A percentile compares a stretch with the other conserved stretches of the same genome.
These are phyloP conservation scores for Phataginus tetradactyla DNA, from an alignment of 2,797 vertebrate genomes.

Conservation along the genomic window DNA sequence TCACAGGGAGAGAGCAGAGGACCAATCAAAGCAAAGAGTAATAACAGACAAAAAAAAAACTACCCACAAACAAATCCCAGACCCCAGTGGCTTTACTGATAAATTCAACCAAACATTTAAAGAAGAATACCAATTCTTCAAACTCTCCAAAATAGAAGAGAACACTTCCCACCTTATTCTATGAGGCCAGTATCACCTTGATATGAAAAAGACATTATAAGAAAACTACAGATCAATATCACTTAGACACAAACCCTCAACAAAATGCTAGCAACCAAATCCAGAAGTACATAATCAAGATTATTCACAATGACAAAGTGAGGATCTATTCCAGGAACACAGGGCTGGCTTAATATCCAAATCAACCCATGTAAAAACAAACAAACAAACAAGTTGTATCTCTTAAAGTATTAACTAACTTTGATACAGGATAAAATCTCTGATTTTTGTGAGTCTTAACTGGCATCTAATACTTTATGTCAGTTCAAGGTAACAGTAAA, in stretches of 20 bases:
- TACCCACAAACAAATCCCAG: neutral
- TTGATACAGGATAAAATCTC: neutral
- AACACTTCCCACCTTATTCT: neutral
- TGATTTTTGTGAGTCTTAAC: neutral
- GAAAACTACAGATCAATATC: neutral
- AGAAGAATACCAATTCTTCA: neutral
- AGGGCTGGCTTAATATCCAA: neutral
- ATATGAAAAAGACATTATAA: neutral
- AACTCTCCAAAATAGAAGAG: slow-evolving; percentile 8
- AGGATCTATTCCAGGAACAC: neutral
- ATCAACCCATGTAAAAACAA: neutral
- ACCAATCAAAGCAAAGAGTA: neutral
- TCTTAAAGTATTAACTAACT: neutral
- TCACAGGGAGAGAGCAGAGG: neutral
- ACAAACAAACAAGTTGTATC: neutral
- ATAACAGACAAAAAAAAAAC: neutral
- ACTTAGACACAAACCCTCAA: slow-evolving; percentile 2
- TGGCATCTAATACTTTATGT: neutral
- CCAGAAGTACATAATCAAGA: neutral
- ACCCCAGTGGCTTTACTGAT: neutral
- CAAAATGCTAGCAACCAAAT: slow-evolving; percentile 2
- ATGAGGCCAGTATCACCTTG: neutral
- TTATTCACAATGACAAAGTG: neutral
- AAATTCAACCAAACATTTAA: neutral
- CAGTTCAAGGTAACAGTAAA: neutral